A percentile compares a stretch with the other conserved stretches of the same genome.
phyloP scores from a whole-genome alignment of 2,797 vertebrate species.

The Sternotherus odoratus region DNA sequence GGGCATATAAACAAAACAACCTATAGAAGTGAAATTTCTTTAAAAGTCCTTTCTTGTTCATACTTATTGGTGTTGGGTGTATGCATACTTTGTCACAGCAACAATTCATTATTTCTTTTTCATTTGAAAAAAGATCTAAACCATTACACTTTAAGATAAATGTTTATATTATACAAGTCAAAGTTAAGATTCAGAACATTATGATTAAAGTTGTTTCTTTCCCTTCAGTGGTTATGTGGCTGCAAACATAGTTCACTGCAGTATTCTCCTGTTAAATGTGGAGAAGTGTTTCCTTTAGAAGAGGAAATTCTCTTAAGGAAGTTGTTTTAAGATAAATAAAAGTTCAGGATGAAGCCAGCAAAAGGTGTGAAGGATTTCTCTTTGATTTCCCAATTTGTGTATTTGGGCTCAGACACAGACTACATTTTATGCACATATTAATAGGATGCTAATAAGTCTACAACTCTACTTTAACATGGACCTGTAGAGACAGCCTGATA shows the following conservation, averaged over 20 bases:
- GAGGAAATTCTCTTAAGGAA: slow-evolving; percentile 83
- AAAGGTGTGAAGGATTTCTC: slow-evolving; percentile 80
- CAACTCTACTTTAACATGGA: slow-evolving; percentile 68
- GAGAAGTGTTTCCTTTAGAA: slow-evolving; percentile 77
- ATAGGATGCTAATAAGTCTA: slow-evolving; percentile 80
- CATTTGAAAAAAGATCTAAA: background rate
- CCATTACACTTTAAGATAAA: accelerated
- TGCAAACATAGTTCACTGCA: slow-evolving; percentile 60
- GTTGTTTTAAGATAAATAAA: slow-evolving; percentile 82
- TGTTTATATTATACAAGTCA: background rate
- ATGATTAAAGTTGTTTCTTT: slow-evolving; percentile 22
- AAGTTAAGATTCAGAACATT: slow-evolving; percentile 1
- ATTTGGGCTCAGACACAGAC: slow-evolving; percentile 84
- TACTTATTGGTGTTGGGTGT: background rate
- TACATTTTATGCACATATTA: slow-evolving; percentile 81
- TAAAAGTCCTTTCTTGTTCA: background rate
- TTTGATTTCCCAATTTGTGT: slow-evolving; percentile 88
- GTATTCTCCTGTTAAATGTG: slow-evolving; percentile 75
- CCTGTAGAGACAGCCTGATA: slow-evolving; percentile 55
- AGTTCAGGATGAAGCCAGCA: slow-evolving; percentile 80
- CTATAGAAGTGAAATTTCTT: background rate
- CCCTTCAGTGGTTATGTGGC: background rate
- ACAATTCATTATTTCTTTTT: background rate
- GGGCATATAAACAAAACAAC: background rate
- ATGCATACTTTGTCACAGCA: background rate